Percentiles rank a stretch among this genome's conserved stretches.
These are phyloP conservation scores for Hylaeus anthracinus DNA, from an alignment of 1,140 invertebrate species.

Conservation along the genomic window DNA sequence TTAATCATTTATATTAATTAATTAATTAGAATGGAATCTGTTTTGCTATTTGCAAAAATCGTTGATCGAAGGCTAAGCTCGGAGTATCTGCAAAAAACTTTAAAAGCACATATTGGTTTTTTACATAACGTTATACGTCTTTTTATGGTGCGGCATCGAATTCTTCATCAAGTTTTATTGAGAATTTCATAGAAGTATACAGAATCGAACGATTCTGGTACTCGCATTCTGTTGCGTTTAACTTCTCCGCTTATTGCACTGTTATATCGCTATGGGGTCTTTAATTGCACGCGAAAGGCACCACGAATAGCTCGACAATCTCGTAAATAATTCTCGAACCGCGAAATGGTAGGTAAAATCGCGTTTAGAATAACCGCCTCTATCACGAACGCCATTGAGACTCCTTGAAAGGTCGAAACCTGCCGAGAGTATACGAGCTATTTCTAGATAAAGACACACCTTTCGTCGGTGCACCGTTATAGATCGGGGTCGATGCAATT, in stretches of 20 bases:
- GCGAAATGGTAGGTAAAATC: neutral
- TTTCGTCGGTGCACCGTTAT: slow-evolving; percentile 21
- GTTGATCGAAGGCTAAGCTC: no score
- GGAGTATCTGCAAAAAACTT: no score
- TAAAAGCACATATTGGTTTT: no score
- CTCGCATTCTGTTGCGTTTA: neutral
- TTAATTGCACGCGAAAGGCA: neutral
- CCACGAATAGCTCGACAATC: neutral
- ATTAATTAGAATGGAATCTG: no score
- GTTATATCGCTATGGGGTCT: neutral
- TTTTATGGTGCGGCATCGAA: no score
- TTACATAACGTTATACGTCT: no score
- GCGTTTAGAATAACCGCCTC: neutral
- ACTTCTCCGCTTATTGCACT: neutral
- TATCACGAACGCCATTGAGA: neutral
- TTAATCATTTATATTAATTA: no score
- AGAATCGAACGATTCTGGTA: neutral
- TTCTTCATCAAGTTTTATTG: neutral
- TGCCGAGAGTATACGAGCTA: slow-evolving; percentile 16
- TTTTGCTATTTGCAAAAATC: no score
- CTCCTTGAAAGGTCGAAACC: slow-evolving; percentile 43
- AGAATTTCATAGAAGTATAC: neutral
- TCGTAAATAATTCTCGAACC: neutral
- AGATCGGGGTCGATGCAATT: slow-evolving; percentile 34
- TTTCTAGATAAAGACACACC: slow-evolving; percentile 42